phyloP scores from a whole-genome alignment of 2,888 invertebrate genomes.

The Archaeoteleia sp. region DNA sequence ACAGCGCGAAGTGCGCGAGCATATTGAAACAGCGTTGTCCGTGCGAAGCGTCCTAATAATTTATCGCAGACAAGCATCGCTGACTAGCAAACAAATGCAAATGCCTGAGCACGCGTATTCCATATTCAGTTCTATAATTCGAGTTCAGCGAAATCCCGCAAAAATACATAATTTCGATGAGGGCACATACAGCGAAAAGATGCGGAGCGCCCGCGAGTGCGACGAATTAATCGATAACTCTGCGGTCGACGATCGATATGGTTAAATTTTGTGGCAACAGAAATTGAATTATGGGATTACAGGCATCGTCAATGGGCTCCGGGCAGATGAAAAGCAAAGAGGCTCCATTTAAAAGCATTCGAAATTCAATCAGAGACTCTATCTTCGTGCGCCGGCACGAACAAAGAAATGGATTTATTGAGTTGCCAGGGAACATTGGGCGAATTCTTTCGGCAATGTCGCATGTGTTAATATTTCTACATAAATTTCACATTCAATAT shows the following conservation, averaged over 20 bases:
- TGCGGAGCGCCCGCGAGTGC: neutral
- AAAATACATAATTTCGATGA: conserved; percentile 16
- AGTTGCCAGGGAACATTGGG: too few relatives aligned
- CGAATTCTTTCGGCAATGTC: too few relatives aligned
- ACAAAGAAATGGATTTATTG: conserved; percentile 27
- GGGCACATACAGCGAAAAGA: too few relatives aligned
- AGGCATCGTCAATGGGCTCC: conserved; percentile 8
- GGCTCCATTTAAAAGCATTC: conserved; percentile 40
- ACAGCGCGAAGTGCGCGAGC: conserved; percentile 19
- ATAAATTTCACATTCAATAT: too few relatives aligned
- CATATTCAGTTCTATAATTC: conserved; percentile 47
- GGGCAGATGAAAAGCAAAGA: conserved; percentile 28
- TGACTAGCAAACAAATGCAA: conserved; percentile 47
- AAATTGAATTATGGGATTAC: conserved; percentile 44
- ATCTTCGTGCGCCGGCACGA: conserved; percentile 32
- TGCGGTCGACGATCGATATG: conserved; percentile 15
- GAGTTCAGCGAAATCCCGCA: conserved; percentile 13
- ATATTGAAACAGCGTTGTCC: conserved; percentile 39
- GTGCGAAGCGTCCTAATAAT: conserved; percentile 34
- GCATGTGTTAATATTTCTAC: too few relatives aligned
- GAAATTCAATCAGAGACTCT: conserved; percentile 34
- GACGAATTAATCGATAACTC: neutral
- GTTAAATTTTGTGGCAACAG: conserved; percentile 26
- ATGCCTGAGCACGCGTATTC: conserved; percentile 39
- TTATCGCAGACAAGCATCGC: conserved; percentile 40